phyloP scores from a whole-genome alignment of 1,140 invertebrate genomes.

The Lasaia peninsularis region DNA sequence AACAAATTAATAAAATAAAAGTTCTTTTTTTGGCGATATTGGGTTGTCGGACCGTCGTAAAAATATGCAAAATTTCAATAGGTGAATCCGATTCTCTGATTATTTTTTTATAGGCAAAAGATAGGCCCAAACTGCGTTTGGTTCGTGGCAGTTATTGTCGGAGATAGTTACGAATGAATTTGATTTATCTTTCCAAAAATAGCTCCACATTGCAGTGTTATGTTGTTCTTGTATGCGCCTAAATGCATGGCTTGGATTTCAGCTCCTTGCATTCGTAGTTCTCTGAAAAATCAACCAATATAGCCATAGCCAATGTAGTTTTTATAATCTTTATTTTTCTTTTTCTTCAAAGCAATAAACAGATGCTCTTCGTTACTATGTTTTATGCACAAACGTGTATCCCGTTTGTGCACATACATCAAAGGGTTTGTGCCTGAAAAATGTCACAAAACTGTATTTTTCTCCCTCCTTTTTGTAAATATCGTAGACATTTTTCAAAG shows the following conservation, averaged over 20 bases:
- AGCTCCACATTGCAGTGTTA: slow-evolving; percentile 21
- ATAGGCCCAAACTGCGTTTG: too few species aligned
- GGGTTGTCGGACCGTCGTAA: too few species aligned
- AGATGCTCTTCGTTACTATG: slow-evolving; percentile 20
- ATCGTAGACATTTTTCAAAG: slow-evolving; percentile 18
- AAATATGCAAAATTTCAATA: too few species aligned
- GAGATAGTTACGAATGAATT: too few species aligned
- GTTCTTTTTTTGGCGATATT: too few species aligned
- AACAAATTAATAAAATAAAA: too few species aligned
- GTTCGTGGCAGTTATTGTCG: too few species aligned
- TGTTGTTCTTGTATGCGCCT: slow-evolving; percentile 31
- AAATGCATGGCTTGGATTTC: slow-evolving; percentile 42
- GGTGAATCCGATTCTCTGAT: too few species aligned
- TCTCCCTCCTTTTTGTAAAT: slow-evolving; percentile 27
- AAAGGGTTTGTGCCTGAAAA: slow-evolving; percentile 24
- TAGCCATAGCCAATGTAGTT: neutral
- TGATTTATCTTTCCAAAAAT: too few species aligned
- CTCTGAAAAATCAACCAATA: slow-evolving; percentile 28
- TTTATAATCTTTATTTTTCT: neutral
- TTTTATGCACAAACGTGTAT: slow-evolving; percentile 25
- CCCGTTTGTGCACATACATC: slow-evolving; percentile 20
- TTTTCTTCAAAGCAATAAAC: neutral
- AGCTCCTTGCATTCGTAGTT: slow-evolving; percentile 38
- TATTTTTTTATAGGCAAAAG: too few species aligned
- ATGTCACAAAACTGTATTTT: slow-evolving; percentile 17